A percentile compares a stretch with the other conserved stretches of the same genome.
These are phyloP conservation scores for Stictocephala bisonia DNA, from an alignment of 2,888 invertebrate genomes.

Conservation along the genomic window DNA sequence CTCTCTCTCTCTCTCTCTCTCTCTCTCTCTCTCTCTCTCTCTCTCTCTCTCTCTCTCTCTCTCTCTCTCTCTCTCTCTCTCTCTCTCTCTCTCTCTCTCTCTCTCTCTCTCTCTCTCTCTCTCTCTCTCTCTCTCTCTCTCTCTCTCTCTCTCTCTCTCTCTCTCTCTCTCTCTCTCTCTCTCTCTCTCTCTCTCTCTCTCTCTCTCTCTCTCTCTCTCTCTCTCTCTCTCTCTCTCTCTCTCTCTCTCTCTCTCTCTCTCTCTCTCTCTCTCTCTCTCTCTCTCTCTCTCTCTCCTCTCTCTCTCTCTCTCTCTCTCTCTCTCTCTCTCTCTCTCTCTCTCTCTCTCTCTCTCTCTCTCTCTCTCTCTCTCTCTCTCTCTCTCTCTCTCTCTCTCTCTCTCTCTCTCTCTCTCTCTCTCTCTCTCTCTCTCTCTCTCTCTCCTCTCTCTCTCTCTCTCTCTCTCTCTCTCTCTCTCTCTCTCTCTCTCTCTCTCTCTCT, in stretches of 20 bases:
- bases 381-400: conserved; percentile 47
- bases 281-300: neutral
- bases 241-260: conserved; percentile 37
- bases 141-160: neutral
- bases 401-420: conserved; percentile 25
- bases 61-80: too few species aligned
- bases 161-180: conserved; percentile 42
- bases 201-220: conserved; percentile 49
- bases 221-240: conserved; percentile 56
- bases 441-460: conserved; percentile 46
- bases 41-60: too few species aligned
- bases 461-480: conserved; percentile 54
- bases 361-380: conserved; percentile 56
- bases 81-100: too few species aligned
- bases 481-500: conserved; percentile 27
- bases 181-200: conserved; percentile 42
- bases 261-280: conserved; percentile 37
- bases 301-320: conserved; percentile 42
- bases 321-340: conserved; percentile 43
- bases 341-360: conserved; percentile 50
- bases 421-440: conserved; percentile 43
- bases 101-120: conserved; percentile 43
- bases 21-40: too few species aligned
- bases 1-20: too few species aligned
- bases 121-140: conserved; percentile 41